Evolutionary conservation across 2,888 invertebrate species (phyloP), one percentile per base, ranked within the genome.

Genomic region (Melipona beecheii): DNA sequence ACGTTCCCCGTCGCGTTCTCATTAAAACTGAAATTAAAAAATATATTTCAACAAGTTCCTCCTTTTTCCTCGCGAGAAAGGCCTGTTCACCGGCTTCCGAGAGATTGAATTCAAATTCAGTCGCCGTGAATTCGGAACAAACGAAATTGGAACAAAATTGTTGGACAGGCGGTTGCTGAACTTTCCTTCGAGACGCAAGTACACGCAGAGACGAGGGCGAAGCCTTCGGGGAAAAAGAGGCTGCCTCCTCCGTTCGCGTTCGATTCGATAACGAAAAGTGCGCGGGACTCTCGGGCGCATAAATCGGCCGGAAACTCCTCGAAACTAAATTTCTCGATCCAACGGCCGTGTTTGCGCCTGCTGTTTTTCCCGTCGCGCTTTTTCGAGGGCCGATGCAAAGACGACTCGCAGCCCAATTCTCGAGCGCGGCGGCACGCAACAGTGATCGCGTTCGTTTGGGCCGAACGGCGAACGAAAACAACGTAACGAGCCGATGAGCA

Each of bases 21-120:
- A 13, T 65, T 65, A 24, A 74, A 74, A 65, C 19, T 43, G 43
- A 49, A 72, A 60, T 58, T 49, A 24, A 24, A 4, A 27, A 60
- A 60, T 49, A 60, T 49, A 58, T 15, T 36, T 24, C 5, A 43
- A 31, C 31, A 4, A 31, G 31, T 11, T 43, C 43, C 43, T 9
- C 11, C 43, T 43, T 58, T 49, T 13, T 19, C 2, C 19, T 31
- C 3, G 21, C 36, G 36, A 31, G 31, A 4, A 36, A 36, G 1
- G 43, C 43, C 9, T 43, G 9, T 43, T 43, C 43, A 9, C 43
- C 43, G 2, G 43, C 9, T 11, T 43, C 43, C 9, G 43, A 43
- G 43, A 43, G 9, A 43, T 43, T 43, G 43, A 43, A 43, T 43
- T 43, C 43, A 43, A 43, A 2, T 2, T 43, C 43, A 43, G 43